Conservation (phyloP, 2,888 invertebrate species). For the Polia nebulosa region DNA sequence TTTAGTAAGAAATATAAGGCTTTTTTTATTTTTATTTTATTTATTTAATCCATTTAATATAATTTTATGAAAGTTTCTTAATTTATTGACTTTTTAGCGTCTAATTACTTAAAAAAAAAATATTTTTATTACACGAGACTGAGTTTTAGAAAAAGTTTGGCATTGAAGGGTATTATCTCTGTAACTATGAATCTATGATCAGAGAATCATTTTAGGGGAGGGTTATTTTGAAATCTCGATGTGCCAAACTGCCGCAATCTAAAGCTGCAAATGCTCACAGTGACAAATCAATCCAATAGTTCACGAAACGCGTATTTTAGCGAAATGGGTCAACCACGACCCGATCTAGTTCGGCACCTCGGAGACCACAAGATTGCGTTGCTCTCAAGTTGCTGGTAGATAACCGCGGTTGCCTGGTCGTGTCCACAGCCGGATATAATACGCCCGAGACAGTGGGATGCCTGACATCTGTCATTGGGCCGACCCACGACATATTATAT, state of each 20-base stretch:
- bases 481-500: conserved; percentile 8
- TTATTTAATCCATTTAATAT: too few relatives aligned
- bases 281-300: conserved; percentile 4
- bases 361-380: conserved; percentile 20
- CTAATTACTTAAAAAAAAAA: not conserved
- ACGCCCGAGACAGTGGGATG: conserved; percentile 11
- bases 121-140: too few relatives aligned
- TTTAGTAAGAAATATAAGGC: too few relatives aligned
- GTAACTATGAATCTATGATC: not conserved
- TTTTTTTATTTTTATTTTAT: too few relatives aligned
- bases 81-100: not conserved
- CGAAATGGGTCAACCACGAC: conserved; percentile 28
- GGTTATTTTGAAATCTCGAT: too few relatives aligned
- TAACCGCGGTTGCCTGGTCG: conserved; percentile 11
- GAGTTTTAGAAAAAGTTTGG: not conserved
- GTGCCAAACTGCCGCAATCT: too few relatives aligned
- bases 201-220: not conserved
- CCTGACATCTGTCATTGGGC: conserved; percentile 40
- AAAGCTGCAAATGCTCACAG: not conserved
- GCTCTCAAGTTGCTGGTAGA: conserved; percentile 23
- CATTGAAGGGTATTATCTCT: not conserved
- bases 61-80: not conserved
- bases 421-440: conserved; percentile 41
- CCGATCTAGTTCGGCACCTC: conserved; percentile 13
- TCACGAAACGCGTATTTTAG: not conserved